Evolutionary conservation across 2,888 invertebrate species (phyloP).

Genomic region (Pheosia tremula): DNA sequence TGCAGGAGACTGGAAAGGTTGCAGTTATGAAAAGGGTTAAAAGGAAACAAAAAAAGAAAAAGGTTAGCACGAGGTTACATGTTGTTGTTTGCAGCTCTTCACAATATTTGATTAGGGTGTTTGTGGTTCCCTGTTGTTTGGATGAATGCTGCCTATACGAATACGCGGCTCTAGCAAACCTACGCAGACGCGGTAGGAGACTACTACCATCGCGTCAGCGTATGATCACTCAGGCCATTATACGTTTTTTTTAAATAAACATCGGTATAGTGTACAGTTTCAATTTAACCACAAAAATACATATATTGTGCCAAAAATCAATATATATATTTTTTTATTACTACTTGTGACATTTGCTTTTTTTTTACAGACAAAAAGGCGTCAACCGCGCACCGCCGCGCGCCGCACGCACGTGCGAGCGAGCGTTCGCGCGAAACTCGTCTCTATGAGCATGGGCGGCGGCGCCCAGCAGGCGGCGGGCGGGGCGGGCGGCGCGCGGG

Average conservation of each 20-base stretch:
- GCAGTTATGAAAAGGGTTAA: constrained; percentile 82
- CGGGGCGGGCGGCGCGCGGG: constrained; percentile 64
- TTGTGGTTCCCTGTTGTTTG: no score
- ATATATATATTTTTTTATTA: no score
- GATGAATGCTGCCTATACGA: no score
- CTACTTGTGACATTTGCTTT: not conserved
- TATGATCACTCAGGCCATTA: no score
- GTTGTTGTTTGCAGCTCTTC: not conserved
- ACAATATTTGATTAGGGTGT: no score
- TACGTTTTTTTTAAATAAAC: no score
- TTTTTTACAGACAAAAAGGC: constrained; percentile 47
- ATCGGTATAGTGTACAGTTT: no score
- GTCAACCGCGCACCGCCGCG: constrained; percentile 72
- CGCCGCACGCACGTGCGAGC: constrained; percentile 68
- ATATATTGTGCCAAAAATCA: no score
- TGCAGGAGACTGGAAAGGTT: constrained; percentile 86
- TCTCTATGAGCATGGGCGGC: constrained; percentile 29
- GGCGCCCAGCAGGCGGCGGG: not conserved
- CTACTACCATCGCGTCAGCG: no score
- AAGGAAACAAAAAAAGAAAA: constrained; percentile 66
- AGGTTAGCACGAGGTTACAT: constrained; percentile 46
- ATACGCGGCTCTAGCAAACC: no score
- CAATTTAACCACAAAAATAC: no score
- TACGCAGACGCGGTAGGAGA: no score
- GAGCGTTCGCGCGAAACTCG: constrained; percentile 67